Evolutionary conservation across 2,888 invertebrate species (phyloP).

Genomic region (Diloba caeruleocephala): DNA sequence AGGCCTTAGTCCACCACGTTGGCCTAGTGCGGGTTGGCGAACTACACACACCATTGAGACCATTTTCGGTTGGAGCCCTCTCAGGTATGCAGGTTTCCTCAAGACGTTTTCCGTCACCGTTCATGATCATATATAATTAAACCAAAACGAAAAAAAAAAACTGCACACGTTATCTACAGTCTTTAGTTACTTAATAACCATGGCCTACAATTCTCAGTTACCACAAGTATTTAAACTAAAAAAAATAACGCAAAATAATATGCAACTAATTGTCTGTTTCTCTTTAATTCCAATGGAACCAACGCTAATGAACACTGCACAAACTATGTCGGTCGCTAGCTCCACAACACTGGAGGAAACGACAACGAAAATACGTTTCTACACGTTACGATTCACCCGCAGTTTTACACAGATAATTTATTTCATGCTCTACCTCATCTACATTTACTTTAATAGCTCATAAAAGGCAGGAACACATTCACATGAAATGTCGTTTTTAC

Average conservation of each 20-base stretch:
- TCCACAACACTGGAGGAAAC: neutral
- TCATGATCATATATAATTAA: too few species aligned
- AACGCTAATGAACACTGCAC: conserved; percentile 4
- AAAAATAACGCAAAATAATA: conserved; percentile 5
- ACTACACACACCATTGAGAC: too few species aligned
- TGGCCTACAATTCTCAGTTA: too few species aligned
- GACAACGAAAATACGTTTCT: conserved; percentile 5
- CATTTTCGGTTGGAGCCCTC: too few species aligned
- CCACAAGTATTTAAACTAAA: too few species aligned
- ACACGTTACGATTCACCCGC: neutral
- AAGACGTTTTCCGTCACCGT: too few species aligned
- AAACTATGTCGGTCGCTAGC: neutral
- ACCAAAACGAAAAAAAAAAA: too few species aligned
- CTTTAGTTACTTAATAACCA: too few species aligned
- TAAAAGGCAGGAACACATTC: conserved; percentile 1
- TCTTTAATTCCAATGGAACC: conserved; percentile 6
- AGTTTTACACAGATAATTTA: conserved; percentile 16
- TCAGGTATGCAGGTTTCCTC: too few species aligned
- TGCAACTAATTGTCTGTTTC: conserved; percentile 9
- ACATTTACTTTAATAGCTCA: conserved; percentile 10
- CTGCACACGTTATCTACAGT: too few species aligned
- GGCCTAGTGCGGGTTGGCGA: too few species aligned
- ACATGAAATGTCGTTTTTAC: neutral
- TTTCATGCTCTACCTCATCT: conserved; percentile 6
- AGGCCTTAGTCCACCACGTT: too few species aligned